Base-by-base conservation (phyloP, 2,113 vertebrate species). In the Tympanuchus pallidicinctus region DNA sequence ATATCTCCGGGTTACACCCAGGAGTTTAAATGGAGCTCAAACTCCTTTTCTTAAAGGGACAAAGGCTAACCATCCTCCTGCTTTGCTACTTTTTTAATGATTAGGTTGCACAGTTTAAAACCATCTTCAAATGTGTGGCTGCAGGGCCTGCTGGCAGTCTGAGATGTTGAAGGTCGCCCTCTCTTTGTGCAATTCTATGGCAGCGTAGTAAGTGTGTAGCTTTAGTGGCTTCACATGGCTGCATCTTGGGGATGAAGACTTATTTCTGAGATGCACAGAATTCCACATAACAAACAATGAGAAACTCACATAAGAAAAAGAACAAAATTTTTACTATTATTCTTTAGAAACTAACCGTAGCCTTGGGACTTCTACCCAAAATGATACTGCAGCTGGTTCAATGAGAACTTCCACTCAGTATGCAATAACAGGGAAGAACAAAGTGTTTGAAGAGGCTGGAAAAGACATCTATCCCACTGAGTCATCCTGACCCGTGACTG, bases 151-250 rank as follows among this genome's bases (percentile, higher is more conserved):
- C 77, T 85, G 82, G 78, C 64, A 89, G 70, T 34, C 83, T 45
- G 27, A 32, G 27, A 82, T 45, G 52, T 56, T 88, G 66, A 77
- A 73, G 69, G 86, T 6, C 76, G 74, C 57, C 12, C 8, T 81
- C 72, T 81, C 82, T 80, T 10, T 0, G 61, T 70, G 38, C 64
- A 91, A 72, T 36, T 86, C 76, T 64, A 66, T 17, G 38, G 42
- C 69, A 72, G 47, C 0, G 3, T 25, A 71, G 72, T 9, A 57
- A 54, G 30, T 1, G 0, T 0, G 0, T 8, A 81, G 32, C 52
- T 79, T 78, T 65, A 72, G 81, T 24, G 13, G 42, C 21, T 48
- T 82, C 67, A 34, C 40, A 30, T 13, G 18, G 82, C 71, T 92
- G 74, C 30, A 79, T 17, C 25, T 36, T n/a, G 18, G 36, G 36